Evolutionary conservation across 2,113 vertebrate genomes (phyloP).

Genomic region (Heptranchias perlo): DNA sequence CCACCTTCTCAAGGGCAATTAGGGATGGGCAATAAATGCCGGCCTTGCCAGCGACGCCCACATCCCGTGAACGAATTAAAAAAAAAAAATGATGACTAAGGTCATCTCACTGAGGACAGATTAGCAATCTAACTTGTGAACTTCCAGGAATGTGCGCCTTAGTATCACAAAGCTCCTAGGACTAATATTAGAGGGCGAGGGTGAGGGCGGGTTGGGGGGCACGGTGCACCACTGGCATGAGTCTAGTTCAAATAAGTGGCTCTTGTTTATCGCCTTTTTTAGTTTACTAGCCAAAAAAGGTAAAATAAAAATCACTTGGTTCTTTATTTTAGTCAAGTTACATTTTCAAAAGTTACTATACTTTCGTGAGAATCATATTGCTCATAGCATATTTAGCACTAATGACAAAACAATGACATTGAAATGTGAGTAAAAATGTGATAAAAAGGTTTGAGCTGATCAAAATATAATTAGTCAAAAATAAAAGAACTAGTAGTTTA

Average conservation of each 20-base stretch:
- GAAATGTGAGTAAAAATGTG: not conserved
- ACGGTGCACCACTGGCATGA: not conserved
- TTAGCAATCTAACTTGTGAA: not conserved
- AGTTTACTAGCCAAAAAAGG: not conserved
- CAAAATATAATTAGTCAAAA: not conserved
- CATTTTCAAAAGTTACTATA: not conserved
- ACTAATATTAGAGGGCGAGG: not conserved
- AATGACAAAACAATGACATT: not conserved
- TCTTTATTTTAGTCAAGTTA: not conserved
- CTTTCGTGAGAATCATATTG: not conserved
- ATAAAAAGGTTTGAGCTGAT: not conserved
- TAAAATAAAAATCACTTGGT: not conserved
- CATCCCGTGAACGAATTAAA: too few relatives aligned
- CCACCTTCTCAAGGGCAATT: too few relatives aligned
- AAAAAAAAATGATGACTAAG: too few relatives aligned
- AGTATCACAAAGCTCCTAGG: not conserved
- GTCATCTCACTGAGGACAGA: not conserved
- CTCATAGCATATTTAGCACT: not conserved
- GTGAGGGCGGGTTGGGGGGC: too few relatives aligned
- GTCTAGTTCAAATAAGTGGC: not conserved
- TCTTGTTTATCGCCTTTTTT: not conserved
- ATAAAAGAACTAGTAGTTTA: not conserved
- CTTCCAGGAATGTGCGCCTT: not conserved
- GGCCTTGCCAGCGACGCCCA: too few relatives aligned
- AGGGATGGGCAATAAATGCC: too few relatives aligned